phyloP scores from a whole-genome alignment of 2,797 vertebrate species.

The Megalops cyprinoides region DNA sequence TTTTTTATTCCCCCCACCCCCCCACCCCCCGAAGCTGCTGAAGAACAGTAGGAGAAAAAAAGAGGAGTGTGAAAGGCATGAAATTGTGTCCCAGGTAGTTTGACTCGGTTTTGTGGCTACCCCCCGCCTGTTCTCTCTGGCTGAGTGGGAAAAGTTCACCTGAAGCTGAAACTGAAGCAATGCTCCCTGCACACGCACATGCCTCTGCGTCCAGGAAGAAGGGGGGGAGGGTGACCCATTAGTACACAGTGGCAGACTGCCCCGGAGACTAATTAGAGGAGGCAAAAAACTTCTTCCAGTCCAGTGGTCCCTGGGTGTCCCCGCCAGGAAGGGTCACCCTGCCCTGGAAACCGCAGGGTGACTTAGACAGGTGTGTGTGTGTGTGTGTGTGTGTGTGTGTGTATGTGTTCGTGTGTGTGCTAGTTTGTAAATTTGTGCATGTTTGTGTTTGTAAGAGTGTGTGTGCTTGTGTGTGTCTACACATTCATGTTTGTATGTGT shows the following conservation, averaged over 20 bases:
- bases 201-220: too few species aligned
- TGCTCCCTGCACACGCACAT: too few species aligned
- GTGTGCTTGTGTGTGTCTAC: conserved; percentile 38
- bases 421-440: conserved; percentile 42
- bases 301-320: background rate
- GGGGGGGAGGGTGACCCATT: too few species aligned
- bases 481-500: background rate
- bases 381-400: background rate
- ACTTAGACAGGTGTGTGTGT: background rate
- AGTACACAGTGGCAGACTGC: too few species aligned
- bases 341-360: conserved; percentile 6
- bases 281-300: too few species aligned
- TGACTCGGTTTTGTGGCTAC: background rate
- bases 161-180: too few species aligned
- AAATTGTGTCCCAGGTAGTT: background rate
- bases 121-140: background rate
- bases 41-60: background rate
- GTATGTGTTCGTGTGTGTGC: conserved; percentile 1
- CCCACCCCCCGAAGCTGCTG: background rate
- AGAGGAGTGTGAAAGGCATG: background rate
- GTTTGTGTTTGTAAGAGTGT: conserved; percentile 28
- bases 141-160: too few species aligned
- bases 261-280: background rate
- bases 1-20: too few species aligned
- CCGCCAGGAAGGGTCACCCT: background rate